Conservation (phyloP, 2,113 vertebrate species). For the Heterochromis multidens region DNA sequence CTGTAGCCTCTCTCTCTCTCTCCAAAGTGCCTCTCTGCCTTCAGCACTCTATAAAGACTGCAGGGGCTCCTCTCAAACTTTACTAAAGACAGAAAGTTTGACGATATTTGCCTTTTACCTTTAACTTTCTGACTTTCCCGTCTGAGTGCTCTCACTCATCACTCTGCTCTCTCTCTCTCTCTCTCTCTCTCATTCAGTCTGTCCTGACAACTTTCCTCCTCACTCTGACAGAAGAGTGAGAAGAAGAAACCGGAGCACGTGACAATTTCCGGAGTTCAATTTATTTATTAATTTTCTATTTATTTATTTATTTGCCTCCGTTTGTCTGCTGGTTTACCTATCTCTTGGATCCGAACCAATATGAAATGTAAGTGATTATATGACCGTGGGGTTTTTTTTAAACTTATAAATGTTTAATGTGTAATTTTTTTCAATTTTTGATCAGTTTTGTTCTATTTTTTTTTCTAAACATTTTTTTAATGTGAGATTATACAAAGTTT, state of each 20-base stretch:
- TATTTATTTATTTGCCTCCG: slow-evolving; percentile 52
- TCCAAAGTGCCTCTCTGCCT: slow-evolving; percentile 42
- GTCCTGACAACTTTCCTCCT: slow-evolving; percentile 60
- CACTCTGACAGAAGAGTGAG: slow-evolving; percentile 56
- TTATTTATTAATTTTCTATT: slow-evolving; percentile 64
- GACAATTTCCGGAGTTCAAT: slow-evolving; percentile 73
- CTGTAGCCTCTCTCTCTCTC: slow-evolving; percentile 58
- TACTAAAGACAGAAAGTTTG: slow-evolving; percentile 50
- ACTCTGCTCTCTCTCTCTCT: slow-evolving; percentile 34
- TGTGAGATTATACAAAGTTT: not conserved
- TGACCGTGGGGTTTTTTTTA: not conserved
- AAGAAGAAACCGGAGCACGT: slow-evolving; percentile 73
- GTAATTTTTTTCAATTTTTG: not conserved
- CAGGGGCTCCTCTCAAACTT: slow-evolving; percentile 58
- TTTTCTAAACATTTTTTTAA: not conserved
- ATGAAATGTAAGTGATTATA: slow-evolving; percentile 80
- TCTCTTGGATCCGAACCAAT: slow-evolving; percentile 68
- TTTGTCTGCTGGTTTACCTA: slow-evolving; percentile 44
- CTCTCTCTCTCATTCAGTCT: slow-evolving; percentile 65
- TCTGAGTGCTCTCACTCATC: slow-evolving; percentile 37
- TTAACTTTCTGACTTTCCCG: not conserved
- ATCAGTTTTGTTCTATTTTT: not conserved
- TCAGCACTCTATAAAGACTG: slow-evolving; percentile 44
- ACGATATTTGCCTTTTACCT: slow-evolving; percentile 18
- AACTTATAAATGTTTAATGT: not conserved